Base-by-base conservation (phyloP, 2,888 invertebrate species). In the Ypsolopha sequella region DNA sequence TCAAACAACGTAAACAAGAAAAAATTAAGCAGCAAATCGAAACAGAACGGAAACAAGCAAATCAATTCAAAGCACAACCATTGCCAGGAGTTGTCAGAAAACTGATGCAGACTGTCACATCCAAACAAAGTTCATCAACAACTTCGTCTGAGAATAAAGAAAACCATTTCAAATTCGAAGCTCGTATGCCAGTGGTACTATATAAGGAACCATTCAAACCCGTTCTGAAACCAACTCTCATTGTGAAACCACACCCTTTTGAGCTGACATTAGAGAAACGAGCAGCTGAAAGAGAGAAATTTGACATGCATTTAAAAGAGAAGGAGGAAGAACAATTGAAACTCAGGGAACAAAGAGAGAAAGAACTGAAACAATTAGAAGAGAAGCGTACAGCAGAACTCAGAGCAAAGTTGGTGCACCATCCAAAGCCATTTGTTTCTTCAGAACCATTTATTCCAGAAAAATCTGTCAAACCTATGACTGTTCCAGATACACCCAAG, bases 11-110 rank as follows among this genome's bases (percentile, higher is more conserved):
- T 52, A 90, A 89, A 57, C 90, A 92, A 56, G 88, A 90, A 60
- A 86, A 86, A 58, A 88, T 92, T 7, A 88, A 89, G 56, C 85
- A 88, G 56, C 76, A 87, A 53, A 65, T 90, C 14, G 89, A 91
- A 54, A 80, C 85, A 56, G 89, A 90, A 54, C 84, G 88, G 44
- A 90, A 88, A 59, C 89, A 90, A 66, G 84, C 88, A 0, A 76
- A 88, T 1, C 88, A 89, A 57, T 94, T 94, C 62, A 92, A 91
- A 70, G 94, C 94, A 0, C 89, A 91, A 49, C 92, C 92, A 0
- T 66, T 90, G 10, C 93, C 93, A 0, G 68, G 66, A n/a, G 73
- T 59, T 59, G 80, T 73, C 60, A 88, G 61, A 63, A 88, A 72
- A 68, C 78, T 53, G 52, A 88, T 66, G 75, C 77, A 59, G 56